Conservation (phyloP, 2,797 vertebrate genomes). For the Telmatherina bonti region DNA sequence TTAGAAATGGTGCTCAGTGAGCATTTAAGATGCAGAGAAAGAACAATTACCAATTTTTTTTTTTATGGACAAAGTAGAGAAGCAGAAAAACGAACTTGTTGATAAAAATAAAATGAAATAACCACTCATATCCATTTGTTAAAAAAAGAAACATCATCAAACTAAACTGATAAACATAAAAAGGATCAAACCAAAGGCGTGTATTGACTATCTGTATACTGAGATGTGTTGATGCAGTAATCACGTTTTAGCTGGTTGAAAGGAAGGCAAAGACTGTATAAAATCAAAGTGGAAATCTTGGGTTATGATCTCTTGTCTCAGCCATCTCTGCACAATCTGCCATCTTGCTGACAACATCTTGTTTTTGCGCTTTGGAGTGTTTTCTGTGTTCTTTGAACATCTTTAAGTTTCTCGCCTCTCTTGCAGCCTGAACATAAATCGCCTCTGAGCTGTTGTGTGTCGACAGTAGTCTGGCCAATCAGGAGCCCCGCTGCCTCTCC, state of each 20-base stretch:
- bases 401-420: not conserved
- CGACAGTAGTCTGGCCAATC: no score
- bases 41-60: not conserved
- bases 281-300: constrained; percentile 4
- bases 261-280: not conserved
- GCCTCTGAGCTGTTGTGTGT: not conserved
- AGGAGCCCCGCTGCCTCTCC: not conserved
- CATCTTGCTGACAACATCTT: not conserved
- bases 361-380: not conserved
- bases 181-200: not conserved
- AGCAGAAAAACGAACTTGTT: not conserved
- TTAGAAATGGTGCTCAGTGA: not conserved
- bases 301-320: not conserved
- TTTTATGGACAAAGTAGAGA: not conserved
- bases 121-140: no score
- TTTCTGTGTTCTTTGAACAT: constrained; percentile 4
- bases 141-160: not conserved
- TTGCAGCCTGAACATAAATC: not conserved
- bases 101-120: not conserved
- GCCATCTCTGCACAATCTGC: not conserved
- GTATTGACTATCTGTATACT: not conserved
- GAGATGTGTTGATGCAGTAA: not conserved
- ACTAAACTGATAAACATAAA: not conserved
- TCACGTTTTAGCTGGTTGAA: not conserved
- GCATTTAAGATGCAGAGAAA: not conserved